Base-by-base conservation (phyloP, 2,797 vertebrate species). In the Distichodus sexfasciatus region DNA sequence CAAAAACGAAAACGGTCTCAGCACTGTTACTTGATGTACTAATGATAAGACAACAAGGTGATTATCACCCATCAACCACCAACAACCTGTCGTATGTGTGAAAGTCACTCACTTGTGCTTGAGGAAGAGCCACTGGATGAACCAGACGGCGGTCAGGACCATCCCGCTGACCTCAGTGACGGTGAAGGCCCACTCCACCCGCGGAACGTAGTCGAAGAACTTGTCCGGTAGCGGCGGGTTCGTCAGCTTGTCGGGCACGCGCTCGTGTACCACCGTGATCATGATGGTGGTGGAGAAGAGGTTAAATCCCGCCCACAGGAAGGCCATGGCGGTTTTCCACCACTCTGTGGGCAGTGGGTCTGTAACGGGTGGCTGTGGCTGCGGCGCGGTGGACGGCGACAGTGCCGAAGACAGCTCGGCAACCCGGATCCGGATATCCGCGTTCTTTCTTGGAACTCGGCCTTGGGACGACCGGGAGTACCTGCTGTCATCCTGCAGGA, bases 181-280 rank as follows among this genome's bases (percentile, higher is more conserved):
- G 75, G 91, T 94, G 90, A 99, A 98, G 19, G 96, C 97, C 96
- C 96, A 98, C 1, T 91, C 84, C 28, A 94, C 88, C 0, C 94
- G 92, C 76, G 93, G 92, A 69, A 98, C 76, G 54, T 96, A 96
- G 87, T 98, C 95, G 51, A 98, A 98, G 85, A 99, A 98, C 84
- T 97, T 98, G 83, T 99, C 97, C 1, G 96, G 97, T 78, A 99
- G 92, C 0, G 97, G 97, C 63, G 96, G 95, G 84, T 86, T 96
- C 38, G 91, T 77, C 8, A 94, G 91, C 83, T 95, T 96, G 81
- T 95, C 94, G 14, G 97, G 96, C 3, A 99, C 97, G 67, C 97
- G 85, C 83, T 99, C 97, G 8, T 99, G 94, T 23, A 99, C 93
- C 5, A 98, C 81, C 6, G 96, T 96, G 86, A 98, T 98, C 89